Base-by-base conservation (phyloP, 2,113 vertebrate species). In the Steatornis caripensis region DNA sequence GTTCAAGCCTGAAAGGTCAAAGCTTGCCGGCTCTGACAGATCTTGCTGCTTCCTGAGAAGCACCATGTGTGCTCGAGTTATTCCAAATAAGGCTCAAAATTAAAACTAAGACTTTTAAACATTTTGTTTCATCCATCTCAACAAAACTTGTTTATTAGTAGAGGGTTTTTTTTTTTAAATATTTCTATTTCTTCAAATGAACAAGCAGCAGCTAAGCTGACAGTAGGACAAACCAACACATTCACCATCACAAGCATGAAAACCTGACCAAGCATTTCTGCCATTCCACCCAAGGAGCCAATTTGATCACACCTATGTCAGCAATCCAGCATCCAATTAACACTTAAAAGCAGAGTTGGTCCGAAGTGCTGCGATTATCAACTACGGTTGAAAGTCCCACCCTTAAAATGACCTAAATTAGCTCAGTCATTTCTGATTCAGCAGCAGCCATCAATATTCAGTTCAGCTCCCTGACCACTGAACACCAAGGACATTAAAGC, bases 401-500 rank as follows among this genome's bases (percentile, higher is more conserved):
- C 81, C 84, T 65, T 41, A 84, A 95, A 94, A 83, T 80, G 84
- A 85, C 78, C 84, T 89, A 93, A 92, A 95, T 96, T 64, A 92
- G 62, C 74, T 76, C 78, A 71, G 66, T 41, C 51, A 66, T 85
- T 94, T 90, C 93, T 97, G 91, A 97, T 95, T 93, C 86, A 92
- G 90, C 90, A 93, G 96, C 85, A 95, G 48, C 48, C 77, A 39
- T 1, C 6, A 91, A 30, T 45, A 55, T 10, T 71, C 55, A 75
- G 32, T 64, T 48, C 80, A 83, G 43, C 57, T 48, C 48, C 83
- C 75, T 55, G 68, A 86, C 84, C 69, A 55, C 85, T 29, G 58
- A 81, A 43, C 92, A 32, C 37, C 69, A 76, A 92, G 74, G 84
- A 68, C 87, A 84, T 61, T 77, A 79, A 91, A 92, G 78, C 70